phyloP scores from a whole-genome alignment of 2,888 invertebrate species.

The Pecten maximus region DNA sequence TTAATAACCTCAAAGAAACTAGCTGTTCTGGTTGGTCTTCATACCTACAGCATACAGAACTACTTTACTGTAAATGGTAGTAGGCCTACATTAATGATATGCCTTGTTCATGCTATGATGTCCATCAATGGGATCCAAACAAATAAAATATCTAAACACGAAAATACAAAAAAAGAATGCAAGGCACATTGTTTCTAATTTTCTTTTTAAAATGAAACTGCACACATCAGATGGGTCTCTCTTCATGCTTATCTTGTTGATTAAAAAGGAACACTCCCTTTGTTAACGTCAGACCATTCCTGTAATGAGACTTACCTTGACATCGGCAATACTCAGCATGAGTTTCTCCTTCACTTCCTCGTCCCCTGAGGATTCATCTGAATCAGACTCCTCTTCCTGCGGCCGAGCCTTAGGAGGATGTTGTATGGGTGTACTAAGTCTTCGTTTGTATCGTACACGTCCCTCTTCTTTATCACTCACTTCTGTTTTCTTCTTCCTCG shows the following conservation, averaged over 20 bases:
- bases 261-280: background rate
- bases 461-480: constrained; percentile 53
- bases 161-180: background rate
- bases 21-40: background rate
- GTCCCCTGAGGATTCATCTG: constrained; percentile 45
- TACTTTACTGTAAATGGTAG: no score
- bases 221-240: background rate
- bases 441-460: background rate
- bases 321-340: constrained; percentile 75
- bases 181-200: background rate
- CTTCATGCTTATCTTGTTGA: background rate
- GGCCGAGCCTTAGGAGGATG: background rate
- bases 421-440: background rate
- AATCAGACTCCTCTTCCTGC: background rate
- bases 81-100: constrained; percentile 44
- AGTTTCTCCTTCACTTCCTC: constrained; percentile 69
- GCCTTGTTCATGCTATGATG: background rate
- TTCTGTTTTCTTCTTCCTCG: constrained; percentile 49
- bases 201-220: background rate
- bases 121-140: background rate
- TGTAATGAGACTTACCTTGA: constrained; percentile 67
- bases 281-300: background rate
- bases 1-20: no score
- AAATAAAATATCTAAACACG: background rate
- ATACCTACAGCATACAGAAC: background rate